Conservation (phyloP, 2,888 invertebrate genomes). For the Synanthedon andrenaeformis region DNA sequence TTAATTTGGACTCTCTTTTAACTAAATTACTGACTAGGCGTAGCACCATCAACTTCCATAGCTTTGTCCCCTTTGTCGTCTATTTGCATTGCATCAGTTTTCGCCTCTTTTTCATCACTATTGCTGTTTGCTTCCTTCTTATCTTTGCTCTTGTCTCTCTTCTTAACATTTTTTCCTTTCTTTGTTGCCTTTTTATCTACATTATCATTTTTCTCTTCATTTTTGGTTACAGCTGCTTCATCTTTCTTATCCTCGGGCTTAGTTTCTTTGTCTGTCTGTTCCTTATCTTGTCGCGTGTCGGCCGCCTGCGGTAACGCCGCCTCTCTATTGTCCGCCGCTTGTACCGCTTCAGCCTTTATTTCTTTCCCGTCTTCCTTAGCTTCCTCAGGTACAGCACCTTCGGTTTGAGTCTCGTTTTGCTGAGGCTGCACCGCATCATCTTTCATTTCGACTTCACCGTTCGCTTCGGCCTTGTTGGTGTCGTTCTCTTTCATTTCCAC, state of each 20-base stretch:
- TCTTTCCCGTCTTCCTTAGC: conserved; percentile 9
- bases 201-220: conserved; percentile 18
- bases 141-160: conserved; percentile 63
- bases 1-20: conserved; percentile 11
- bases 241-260: conserved; percentile 12
- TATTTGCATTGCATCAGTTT: conserved; percentile 17
- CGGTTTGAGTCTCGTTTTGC: conserved; percentile 14
- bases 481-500: conserved; percentile 22
- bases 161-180: conserved; percentile 48
- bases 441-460: conserved; percentile 49
- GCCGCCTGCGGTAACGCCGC: conserved; percentile 18
- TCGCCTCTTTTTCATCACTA: conserved; percentile 18
- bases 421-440: conserved; percentile 32
- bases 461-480: conserved; percentile 21
- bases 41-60: conserved; percentile 61
- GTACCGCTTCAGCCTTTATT: conserved; percentile 5
- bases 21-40: conserved; percentile 63
- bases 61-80: conserved; percentile 27
- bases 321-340: conserved; percentile 13
- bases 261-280: conserved; percentile 11
- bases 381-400: conserved; percentile 9
- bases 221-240: conserved; percentile 4
- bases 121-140: conserved; percentile 24
- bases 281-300: conserved; percentile 34
- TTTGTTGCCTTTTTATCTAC: conserved; percentile 34